Base-by-base conservation (phyloP, 2,797 vertebrate species). In the Arctocebus calabarensis region DNA sequence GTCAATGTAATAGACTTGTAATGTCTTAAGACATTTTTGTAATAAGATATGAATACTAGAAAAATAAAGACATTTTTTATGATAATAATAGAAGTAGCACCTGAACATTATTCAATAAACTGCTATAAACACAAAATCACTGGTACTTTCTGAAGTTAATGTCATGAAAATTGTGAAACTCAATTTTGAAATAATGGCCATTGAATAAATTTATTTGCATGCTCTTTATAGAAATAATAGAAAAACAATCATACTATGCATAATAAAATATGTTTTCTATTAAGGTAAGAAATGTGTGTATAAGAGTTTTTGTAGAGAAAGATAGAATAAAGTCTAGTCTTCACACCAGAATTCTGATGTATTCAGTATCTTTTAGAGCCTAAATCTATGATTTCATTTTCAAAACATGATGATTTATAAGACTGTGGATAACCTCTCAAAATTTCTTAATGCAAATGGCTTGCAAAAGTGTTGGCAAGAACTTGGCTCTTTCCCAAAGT, bases 371-470 rank as follows among this genome's bases (percentile, higher is more conserved):
- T 85, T 85, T n/a, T 94, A 85, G 5, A 96, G 40, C 10, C 12
- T 52, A 93, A 94, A 87, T 43, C 68, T 95, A 83, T 59, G 79
- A 93, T 94, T 96, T 94, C 34, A 90, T 88, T 66, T 19, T 74
- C 64, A 96, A 84, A 87, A 78, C 79, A 81, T 81, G 25, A 95
- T 84, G 85, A 96, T 87, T 77, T 92, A 52, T 74, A 85, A 88
- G 85, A 78, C 16, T 90, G 48, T 77, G n/a, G 48, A 82, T 92
- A 95, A 81, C 19, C 64, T 84, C 66, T 85, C 43, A 94, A 88
- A 94, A 87, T 88, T 4, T 93, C 71, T 90, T 83, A 96, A 78
- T 88, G 81, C 55, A 91, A 93, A 95, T 88, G 59, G 23, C 55
- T 95, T 92, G 48, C 37, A 75, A 81, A 96, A 91, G 20, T 45